A percentile compares a stretch with the other conserved stretches of the same genome.
Conservation (phyloP, 1,140 invertebrate species). For the Meloidogyne chitwoodi region DNA sequence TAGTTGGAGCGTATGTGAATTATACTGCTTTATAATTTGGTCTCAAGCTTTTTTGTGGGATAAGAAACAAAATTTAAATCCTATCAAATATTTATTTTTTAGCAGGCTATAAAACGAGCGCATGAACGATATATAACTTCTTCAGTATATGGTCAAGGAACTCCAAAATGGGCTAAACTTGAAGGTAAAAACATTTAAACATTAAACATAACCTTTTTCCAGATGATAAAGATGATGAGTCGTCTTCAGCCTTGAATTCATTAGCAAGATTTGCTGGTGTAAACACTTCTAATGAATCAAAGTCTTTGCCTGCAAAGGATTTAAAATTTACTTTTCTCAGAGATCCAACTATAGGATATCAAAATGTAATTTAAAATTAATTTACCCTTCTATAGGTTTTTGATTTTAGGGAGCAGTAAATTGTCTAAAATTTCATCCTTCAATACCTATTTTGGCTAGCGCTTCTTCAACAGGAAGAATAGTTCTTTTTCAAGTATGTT, state of each 20-base stretch:
- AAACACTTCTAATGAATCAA: slow-evolving; percentile 5
- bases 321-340: slow-evolving; percentile 14
- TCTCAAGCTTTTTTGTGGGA: too few species aligned
- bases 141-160: background rate
- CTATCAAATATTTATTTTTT: too few species aligned
- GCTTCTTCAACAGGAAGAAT: slow-evolving; percentile 17
- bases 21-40: too few species aligned
- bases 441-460: slow-evolving; percentile 36
- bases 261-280: slow-evolving; percentile 23
- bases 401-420: slow-evolving; percentile 25
- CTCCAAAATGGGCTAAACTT: background rate
- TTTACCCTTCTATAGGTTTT: background rate
- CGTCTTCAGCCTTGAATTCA: slow-evolving; percentile 21
- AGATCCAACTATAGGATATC: slow-evolving; percentile 37
- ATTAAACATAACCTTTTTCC: background rate
- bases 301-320: slow-evolving; percentile 21
- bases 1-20: too few species aligned
- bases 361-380: slow-evolving; percentile 7
- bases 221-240: slow-evolving; percentile 35
- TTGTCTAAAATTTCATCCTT: slow-evolving; percentile 37
- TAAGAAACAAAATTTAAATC: too few species aligned
- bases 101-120: background rate
- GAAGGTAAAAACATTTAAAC: background rate
- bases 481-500: slow-evolving; percentile 34
- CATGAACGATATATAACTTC: background rate